These are phyloP conservation scores for Patella pellucida DNA, from an alignment of 2,888 invertebrate genomes.

Conservation along the genomic window DNA sequence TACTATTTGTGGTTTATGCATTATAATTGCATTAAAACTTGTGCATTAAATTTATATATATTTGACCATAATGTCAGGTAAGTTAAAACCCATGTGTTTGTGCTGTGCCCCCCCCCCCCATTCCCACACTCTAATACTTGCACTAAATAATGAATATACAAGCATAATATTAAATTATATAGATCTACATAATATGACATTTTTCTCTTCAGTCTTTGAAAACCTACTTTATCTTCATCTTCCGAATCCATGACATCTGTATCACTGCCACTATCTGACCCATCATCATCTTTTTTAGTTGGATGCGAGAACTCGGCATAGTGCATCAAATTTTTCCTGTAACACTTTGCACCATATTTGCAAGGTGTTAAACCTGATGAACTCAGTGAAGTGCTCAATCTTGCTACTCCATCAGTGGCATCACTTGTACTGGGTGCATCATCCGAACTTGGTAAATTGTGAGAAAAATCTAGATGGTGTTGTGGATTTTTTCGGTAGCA, in stretches of 20 bases:
- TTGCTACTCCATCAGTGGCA: slow-evolving; percentile 19
- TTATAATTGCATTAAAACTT: no score
- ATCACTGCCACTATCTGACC: slow-evolving; percentile 43
- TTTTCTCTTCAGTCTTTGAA: background rate
- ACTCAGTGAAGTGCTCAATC: slow-evolving; percentile 15
- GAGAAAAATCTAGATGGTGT: slow-evolving; percentile 56
- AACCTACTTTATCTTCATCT: slow-evolving; percentile 43
- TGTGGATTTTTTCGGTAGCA: slow-evolving; percentile 63
- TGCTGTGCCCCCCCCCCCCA: no score
- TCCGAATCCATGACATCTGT: slow-evolving; percentile 55
- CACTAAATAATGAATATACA: no score
- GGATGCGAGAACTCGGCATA: slow-evolving; percentile 64
- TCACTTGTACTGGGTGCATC: slow-evolving; percentile 1
- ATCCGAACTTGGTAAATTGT: slow-evolving; percentile 26
- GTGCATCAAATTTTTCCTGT: slow-evolving; percentile 62
- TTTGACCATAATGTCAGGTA: no score
- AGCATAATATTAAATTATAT: no score
- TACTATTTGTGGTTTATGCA: no score
- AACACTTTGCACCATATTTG: slow-evolving; percentile 61
- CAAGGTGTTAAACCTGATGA: slow-evolving; percentile 46
- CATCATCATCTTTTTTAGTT: slow-evolving; percentile 24
- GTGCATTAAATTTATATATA: no score
- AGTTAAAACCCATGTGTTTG: no score
- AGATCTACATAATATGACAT: no score
- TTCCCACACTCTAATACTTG: no score